Evolutionary conservation across 2,888 invertebrate genomes (phyloP).

Genomic region (Hypomecis punctinalis): DNA sequence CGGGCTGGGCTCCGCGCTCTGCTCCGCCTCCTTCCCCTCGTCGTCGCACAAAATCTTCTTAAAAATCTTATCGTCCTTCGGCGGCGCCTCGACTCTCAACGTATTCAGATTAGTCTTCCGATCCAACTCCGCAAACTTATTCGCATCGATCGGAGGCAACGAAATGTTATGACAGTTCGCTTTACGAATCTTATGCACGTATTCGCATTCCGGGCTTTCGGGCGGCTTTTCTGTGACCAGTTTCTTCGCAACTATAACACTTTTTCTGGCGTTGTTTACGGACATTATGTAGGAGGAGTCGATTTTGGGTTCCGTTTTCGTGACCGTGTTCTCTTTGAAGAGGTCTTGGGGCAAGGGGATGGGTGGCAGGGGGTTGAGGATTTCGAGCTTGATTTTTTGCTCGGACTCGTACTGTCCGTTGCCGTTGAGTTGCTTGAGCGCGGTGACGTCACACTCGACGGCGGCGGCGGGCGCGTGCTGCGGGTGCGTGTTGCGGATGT

Average conservation of each 20-base stretch:
- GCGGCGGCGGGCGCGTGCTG: slow-evolving; percentile 68
- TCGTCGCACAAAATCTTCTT: slow-evolving; percentile 77
- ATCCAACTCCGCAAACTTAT: slow-evolving; percentile 68
- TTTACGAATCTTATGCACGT: slow-evolving; percentile 78
- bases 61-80: slow-evolving; percentile 74
- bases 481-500: slow-evolving; percentile 90
- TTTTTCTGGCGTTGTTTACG: slow-evolving; percentile 77
- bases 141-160: slow-evolving; percentile 73
- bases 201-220: slow-evolving; percentile 62
- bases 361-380: slow-evolving; percentile 71
- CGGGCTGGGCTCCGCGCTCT: slow-evolving; percentile 51
- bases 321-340: slow-evolving; percentile 46
- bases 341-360: slow-evolving; percentile 68
- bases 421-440: slow-evolving; percentile 54
- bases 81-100: slow-evolving; percentile 61
- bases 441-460: slow-evolving; percentile 67
- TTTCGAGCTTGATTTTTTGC: slow-evolving; percentile 66
- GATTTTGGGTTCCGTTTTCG: slow-evolving; percentile 43
- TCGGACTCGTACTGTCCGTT: slow-evolving; percentile 38
- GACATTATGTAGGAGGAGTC: slow-evolving; percentile 76
- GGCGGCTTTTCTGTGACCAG: slow-evolving; percentile 53
- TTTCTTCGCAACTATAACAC: slow-evolving; percentile 74
- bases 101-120: slow-evolving; percentile 58
- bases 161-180: slow-evolving; percentile 57
- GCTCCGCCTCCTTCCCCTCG: slow-evolving; percentile 54